Percentiles rank a stretch among this genome's conserved stretches.
Conservation (phyloP, 2,888 invertebrate genomes). For the Cordilura impudica region DNA sequence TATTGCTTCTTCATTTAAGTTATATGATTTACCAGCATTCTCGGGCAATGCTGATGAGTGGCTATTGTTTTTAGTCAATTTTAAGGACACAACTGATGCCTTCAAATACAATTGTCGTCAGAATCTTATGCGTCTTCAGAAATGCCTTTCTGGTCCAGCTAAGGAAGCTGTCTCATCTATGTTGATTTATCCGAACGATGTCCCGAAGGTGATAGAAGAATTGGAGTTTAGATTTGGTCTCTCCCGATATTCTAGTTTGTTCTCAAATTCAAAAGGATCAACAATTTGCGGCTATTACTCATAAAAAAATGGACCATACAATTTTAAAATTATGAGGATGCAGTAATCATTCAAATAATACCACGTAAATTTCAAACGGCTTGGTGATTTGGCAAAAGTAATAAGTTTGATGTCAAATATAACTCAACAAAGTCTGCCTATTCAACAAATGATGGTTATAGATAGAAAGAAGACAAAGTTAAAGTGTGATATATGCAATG, state of each 20-base stretch:
- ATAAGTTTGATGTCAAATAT: too few species aligned
- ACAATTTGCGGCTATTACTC: slow-evolving; percentile 19
- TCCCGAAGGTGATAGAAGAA: too few species aligned
- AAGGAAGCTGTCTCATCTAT: slow-evolving; percentile 45
- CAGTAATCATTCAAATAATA: too few species aligned
- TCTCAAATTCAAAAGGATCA: slow-evolving; percentile 28
- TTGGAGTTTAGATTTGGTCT: slow-evolving; percentile 35
- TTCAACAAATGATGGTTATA: too few species aligned
- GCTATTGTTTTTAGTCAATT: slow-evolving; percentile 42
- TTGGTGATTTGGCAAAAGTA: too few species aligned
- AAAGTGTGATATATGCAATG: too few species aligned
- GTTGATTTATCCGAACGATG: too few species aligned
- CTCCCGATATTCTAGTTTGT: slow-evolving; percentile 23
- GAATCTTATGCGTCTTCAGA: slow-evolving; percentile 44
- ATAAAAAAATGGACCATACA: slow-evolving; percentile 20
- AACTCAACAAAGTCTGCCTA: too few species aligned
- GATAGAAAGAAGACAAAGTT: too few species aligned
- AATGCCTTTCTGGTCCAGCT: slow-evolving; percentile 31
- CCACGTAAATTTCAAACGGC: too few species aligned
- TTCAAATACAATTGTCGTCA: slow-evolving; percentile 37
- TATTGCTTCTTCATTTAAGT: slow-evolving; percentile 2
- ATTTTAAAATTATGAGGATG: too few species aligned
- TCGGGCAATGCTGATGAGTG: slow-evolving; percentile 55
- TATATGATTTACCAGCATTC: slow-evolving; percentile 50
- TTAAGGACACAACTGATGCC: slow-evolving; percentile 28